Evolutionary conservation across 2,113 vertebrate genomes (phyloP), one percentile per base, ranked within the genome.

Genomic region (Clarias gariepinus): DNA sequence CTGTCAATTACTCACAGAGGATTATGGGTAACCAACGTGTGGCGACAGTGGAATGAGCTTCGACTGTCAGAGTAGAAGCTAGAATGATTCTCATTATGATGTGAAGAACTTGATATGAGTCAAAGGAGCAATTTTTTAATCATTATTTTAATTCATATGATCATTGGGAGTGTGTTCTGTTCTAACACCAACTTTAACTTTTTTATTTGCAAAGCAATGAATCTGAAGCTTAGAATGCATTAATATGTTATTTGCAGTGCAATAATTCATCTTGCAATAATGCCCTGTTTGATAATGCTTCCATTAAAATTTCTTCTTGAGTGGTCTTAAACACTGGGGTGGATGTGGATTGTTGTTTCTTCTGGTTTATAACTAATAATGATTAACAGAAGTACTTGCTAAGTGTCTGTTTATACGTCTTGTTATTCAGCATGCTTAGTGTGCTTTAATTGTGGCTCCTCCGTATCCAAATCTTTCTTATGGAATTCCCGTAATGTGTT

Each of bases 211-310:
- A 85, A 53, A 18, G 23, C 16, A 60, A 52, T 41, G 36, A 36
- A 25, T 25, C 69, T 25, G 55, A 58, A 41, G 82, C 91, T 83
- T 76, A 79, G 64, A 64, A 60, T 23, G 36, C 60, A 28, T 47
- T 18, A 66, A 41, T 53, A 11, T 41, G 36, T 66, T 41, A 82
- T 77, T 85, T 84, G 87, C 23, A 36, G 21, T 89, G 90, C 92
- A 91, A 90, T 88, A 87, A 87, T 69, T 61, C 64, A 3, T 83
- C 7, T 52, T 64, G 94, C 93, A 94, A 94, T 94, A 94, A 94
- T 87, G 84, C 28, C 88, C 84, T 64, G 63, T 87, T 80, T 77
- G 69, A 53, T 36, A 88, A 94, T 93, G 94, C 93, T 94, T 95
- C 94, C 94, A 41, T 88, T 47, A 90, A 69, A 91, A 91, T 92